These are phyloP conservation scores for Oopsacas minuta DNA, from an alignment of 37 sponge, comb jelly and placozoan species.

Conservation along the genomic window DNA sequence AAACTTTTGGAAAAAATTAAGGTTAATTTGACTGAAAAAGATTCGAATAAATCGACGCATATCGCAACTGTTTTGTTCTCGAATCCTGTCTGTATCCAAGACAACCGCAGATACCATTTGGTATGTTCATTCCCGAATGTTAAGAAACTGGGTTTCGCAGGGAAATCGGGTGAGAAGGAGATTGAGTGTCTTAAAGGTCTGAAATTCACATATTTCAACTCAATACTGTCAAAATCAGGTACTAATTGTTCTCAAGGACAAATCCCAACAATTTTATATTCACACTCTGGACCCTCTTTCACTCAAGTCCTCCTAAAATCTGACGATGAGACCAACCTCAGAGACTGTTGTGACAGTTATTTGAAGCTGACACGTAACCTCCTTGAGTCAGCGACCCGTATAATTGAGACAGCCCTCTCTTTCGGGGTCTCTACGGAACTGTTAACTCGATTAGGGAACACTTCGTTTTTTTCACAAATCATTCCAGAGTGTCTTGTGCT, in stretches of 20 bases:
- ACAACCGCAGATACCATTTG: constrained; percentile 17
- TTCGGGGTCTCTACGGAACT: neutral
- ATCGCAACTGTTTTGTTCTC: neutral
- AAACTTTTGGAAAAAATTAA: neutral
- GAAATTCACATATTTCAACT: neutral
- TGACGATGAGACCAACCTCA: neutral
- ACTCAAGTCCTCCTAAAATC: neutral
- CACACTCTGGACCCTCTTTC: constrained; percentile 1
- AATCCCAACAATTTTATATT: neutral
- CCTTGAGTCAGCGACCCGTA: neutral
- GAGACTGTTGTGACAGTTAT: neutral
- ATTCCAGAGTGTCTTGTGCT: neutral
- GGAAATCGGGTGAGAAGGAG: neutral
- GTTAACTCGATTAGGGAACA: neutral
- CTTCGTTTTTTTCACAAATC: neutral
- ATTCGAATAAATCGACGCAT: neutral
- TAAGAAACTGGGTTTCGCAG: neutral
- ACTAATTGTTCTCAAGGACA: constrained; percentile 12
- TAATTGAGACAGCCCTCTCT: neutral
- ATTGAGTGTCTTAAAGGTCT: neutral
- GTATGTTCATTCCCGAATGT: neutral
- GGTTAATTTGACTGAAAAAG: neutral
- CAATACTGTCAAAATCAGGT: neutral
- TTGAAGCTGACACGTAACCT: neutral
- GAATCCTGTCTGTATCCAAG: constrained; percentile 1